A percentile compares a stretch with the other conserved stretches of the same genome.
Conservation (phyloP, 2,797 vertebrate species). For the Acrocephalus scirpaceus region DNA sequence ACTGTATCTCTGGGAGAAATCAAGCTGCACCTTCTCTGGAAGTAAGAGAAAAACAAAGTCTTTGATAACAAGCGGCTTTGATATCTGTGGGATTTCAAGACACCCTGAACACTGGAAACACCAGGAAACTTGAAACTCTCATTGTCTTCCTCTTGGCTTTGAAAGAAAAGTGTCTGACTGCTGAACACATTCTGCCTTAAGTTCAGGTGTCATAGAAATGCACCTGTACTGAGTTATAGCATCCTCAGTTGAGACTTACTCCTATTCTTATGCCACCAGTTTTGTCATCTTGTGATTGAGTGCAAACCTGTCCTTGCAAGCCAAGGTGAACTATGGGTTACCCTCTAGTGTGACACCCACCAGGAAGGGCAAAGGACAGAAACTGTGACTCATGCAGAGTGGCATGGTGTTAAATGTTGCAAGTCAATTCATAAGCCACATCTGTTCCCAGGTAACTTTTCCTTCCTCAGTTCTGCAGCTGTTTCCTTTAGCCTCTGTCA, state of each 20-base stretch:
- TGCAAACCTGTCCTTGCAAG: neutral
- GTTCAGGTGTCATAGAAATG: neutral
- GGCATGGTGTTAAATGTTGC: neutral
- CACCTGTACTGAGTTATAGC: neutral
- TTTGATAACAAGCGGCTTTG: neutral
- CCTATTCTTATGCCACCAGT: neutral
- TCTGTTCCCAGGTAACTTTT: neutral
- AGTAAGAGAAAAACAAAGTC: neutral
- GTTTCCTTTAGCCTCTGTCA: neutral
- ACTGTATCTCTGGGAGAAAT: neutral
- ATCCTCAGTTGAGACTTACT: neutral
- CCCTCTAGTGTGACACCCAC: accelerated
- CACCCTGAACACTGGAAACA: neutral
- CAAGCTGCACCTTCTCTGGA: neutral
- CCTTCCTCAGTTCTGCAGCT: neutral
- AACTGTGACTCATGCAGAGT: neutral
- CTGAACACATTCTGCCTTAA: neutral
- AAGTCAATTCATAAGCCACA: neutral
- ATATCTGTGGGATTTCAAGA: neutral
- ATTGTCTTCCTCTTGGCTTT: neutral
- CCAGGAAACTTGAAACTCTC: neutral
- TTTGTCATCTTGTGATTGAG: neutral
- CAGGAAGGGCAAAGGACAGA: neutral
- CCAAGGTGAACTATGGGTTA: neutral
- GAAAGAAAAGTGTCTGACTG: neutral